Conservation (phyloP, 2,888 invertebrate species). For the Tholera decimalis region DNA sequence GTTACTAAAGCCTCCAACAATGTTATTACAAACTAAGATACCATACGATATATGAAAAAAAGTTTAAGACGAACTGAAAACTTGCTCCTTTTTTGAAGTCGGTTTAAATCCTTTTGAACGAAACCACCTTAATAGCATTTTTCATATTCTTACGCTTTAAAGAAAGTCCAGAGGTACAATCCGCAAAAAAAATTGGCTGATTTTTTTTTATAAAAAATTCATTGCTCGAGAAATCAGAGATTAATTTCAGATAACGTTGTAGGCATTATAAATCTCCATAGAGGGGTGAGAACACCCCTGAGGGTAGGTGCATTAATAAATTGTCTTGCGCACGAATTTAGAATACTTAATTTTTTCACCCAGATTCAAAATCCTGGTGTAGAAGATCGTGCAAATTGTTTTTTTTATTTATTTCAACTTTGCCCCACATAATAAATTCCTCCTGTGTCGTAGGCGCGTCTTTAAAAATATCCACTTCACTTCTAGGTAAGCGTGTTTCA, state of each 20-base stretch:
- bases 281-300: conserved; percentile 36
- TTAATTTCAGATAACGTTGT: conserved; percentile 72
- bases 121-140: background rate
- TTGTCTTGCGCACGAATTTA: conserved; percentile 63
- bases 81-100: no score
- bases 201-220: conserved; percentile 49
- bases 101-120: no score
- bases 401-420: no score
- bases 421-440: no score
- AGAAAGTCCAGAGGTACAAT: conserved; percentile 13
- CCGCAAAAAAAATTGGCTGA: background rate
- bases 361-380: conserved; percentile 35
- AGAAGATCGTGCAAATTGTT: conserved; percentile 31
- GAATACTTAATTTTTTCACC: conserved; percentile 67
- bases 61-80: no score
- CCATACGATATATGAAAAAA: no score
- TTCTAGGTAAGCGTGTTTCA: no score
- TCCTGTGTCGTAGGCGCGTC: no score
- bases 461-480: no score
- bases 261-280: conserved; percentile 65
- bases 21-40: no score
- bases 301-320: conserved; percentile 68
- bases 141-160: conserved; percentile 10
- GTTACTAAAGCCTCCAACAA: no score
- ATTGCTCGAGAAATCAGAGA: conserved; percentile 64